Evolutionary conservation across 2,888 invertebrate species (phyloP).

Genomic region (Pammene fasciana): DNA sequence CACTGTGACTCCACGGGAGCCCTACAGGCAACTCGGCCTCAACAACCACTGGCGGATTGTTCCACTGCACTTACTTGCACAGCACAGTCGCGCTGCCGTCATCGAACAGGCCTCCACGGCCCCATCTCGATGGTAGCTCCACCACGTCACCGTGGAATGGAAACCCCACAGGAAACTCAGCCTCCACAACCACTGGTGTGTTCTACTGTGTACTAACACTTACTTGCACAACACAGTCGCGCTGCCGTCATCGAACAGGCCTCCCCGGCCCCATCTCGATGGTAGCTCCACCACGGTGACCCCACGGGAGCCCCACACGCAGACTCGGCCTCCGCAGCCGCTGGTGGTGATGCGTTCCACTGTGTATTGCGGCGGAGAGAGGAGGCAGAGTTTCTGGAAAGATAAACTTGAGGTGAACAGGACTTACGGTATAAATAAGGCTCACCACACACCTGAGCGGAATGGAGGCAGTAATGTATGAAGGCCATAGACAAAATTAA

Average conservation of each 20-base stretch:
- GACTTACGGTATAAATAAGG: no score
- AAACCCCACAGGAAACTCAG: slow-evolving; percentile 86
- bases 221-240: slow-evolving; percentile 88
- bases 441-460: no score
- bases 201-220: slow-evolving; percentile 83
- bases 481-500: no score
- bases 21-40: no score
- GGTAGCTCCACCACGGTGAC: slow-evolving; percentile 89
- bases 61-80: slow-evolving; percentile 89
- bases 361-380: slow-evolving; percentile 86
- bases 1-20: no score
- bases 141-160: no score
- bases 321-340: slow-evolving; percentile 85
- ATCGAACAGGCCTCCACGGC: slow-evolving; percentile 86
- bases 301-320: slow-evolving; percentile 88
- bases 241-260: slow-evolving; percentile 87
- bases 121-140: slow-evolving; percentile 88
- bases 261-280: slow-evolving; percentile 86
- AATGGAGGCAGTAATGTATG: no score
- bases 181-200: slow-evolving; percentile 86
- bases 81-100: slow-evolving; percentile 86
- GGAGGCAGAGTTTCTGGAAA: slow-evolving; percentile 86
- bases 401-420: no score
- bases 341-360: slow-evolving; percentile 87
- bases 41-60: no score